These are phyloP conservation scores for Luscinia megarhynchos DNA, from an alignment of 2,797 vertebrate genomes.

Conservation along the genomic window DNA sequence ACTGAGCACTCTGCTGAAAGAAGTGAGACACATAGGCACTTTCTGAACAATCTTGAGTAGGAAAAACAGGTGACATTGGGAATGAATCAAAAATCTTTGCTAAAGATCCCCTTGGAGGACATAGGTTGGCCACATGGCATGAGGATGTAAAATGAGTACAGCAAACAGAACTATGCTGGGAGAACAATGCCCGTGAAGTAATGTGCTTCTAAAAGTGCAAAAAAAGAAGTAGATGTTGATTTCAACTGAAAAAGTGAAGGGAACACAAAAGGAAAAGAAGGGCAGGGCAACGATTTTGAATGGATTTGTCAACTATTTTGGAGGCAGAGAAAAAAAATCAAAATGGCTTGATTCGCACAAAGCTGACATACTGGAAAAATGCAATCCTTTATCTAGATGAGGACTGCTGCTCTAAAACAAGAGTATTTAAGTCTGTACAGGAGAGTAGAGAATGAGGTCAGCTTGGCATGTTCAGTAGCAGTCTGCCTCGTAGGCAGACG, in stretches of 20 bases:
- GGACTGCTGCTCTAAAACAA: neutral
- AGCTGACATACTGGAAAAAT: neutral
- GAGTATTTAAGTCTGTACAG: neutral
- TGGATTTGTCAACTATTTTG: neutral
- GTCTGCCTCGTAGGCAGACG: slow-evolving; percentile 29
- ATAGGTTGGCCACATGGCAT: accelerated
- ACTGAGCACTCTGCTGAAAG: neutral
- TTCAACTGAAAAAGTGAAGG: neutral
- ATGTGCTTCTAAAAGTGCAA: neutral
- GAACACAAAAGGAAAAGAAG: neutral
- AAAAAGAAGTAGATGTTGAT: neutral
- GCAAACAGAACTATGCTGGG: neutral
- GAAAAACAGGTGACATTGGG: accelerated
- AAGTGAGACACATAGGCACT: neutral
- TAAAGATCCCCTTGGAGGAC: neutral
- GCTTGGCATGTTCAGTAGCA: neutral
- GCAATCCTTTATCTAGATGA: neutral
- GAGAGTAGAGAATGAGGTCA: slow-evolving; percentile 18
- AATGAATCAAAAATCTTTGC: neutral
- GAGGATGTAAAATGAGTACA: neutral
- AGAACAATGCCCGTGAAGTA: neutral
- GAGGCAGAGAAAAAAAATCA: neutral
- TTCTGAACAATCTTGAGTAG: neutral
- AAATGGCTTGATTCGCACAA: neutral
- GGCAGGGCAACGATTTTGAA: neutral